These are phyloP conservation scores for Sesamia inferens DNA, from an alignment of 2,888 invertebrate species.

Conservation along the genomic window DNA sequence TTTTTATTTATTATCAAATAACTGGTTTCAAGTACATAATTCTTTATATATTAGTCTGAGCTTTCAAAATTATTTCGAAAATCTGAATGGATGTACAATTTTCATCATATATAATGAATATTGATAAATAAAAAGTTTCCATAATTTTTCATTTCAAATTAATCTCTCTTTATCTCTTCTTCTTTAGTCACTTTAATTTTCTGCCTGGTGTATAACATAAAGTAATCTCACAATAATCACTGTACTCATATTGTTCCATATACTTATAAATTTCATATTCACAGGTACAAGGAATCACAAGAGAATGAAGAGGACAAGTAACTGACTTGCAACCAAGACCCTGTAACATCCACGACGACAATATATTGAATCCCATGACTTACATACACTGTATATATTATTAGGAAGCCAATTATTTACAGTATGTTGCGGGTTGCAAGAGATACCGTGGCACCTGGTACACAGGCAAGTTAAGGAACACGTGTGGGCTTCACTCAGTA, in stretches of 20 bases:
- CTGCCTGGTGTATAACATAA: too few species aligned
- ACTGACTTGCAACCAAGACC: neutral
- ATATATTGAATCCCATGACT: too few species aligned
- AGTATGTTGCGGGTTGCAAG: too few species aligned
- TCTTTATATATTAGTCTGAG: neutral
- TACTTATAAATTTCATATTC: neutral
- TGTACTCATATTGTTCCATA: neutral
- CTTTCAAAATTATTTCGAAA: neutral
- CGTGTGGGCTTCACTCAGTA: too few species aligned
- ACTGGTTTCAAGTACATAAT: fast-evolving
- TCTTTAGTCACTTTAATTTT: fast-evolving
- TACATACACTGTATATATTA: neutral
- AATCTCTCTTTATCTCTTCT: neutral
- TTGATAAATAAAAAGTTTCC: neutral
- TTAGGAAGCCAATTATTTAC: neutral
- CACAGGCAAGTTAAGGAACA: too few species aligned
- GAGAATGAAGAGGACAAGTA: neutral
- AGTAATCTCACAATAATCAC: neutral
- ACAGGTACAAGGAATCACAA: neutral
- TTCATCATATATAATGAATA: too few species aligned
- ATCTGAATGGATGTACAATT: neutral
- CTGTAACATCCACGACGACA: neutral
- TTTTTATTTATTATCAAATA: neutral
- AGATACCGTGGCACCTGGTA: too few species aligned
- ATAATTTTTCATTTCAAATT: neutral